Base-by-base conservation (phyloP, 2,888 invertebrate species). In the Clanis bilineata region DNA sequence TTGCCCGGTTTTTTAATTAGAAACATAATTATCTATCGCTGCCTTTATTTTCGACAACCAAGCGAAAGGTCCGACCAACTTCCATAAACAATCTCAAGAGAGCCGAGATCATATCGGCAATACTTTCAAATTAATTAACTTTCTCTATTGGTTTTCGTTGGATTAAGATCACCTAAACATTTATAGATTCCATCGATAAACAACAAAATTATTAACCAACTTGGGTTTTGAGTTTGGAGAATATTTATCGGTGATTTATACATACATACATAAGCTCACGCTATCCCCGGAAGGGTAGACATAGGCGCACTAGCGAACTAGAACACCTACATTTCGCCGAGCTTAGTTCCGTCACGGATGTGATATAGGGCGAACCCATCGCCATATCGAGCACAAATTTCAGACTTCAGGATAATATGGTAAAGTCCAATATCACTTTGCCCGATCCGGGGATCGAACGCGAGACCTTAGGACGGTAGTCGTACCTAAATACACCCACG, bases 101-200 rank as follows among this genome's bases (percentile, higher is more conserved):
- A 72, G 61, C 64, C 59, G 62, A 56, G 68, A 71, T 66, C 73
- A 64, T 72, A 69, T 72, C 69, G 68, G 60, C 71, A 68, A 75
- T 72, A 74, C 76, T 79, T 74, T 28, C 62, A 72, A 75, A 77
- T 80, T 80, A 80, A 81, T 80, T 80, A 77, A 77, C 71, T 74
- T 69, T 63, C 68, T 67, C 69, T 76, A 75, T 81, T 73, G 75
- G 68, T 74, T 79, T 66, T 64, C 47, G 58, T 57, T 56, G 64
- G 60, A 67, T 68, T 66, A 64, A 65, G 57, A 71, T 57, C 41
- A 32, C 4, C 39, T 25, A 54, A 61, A n/a, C 43, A 59, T 51
- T 32, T 21, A 39, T 59, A 36, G 36, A 15, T 43, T 15, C 22
- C 55, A 28, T 44, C 39, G 23, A 36, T 57, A 60, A 64, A 62